Evolutionary conservation across 1,140 invertebrate genomes (phyloP).

Genomic region (Pentalonia nigronervosa): DNA sequence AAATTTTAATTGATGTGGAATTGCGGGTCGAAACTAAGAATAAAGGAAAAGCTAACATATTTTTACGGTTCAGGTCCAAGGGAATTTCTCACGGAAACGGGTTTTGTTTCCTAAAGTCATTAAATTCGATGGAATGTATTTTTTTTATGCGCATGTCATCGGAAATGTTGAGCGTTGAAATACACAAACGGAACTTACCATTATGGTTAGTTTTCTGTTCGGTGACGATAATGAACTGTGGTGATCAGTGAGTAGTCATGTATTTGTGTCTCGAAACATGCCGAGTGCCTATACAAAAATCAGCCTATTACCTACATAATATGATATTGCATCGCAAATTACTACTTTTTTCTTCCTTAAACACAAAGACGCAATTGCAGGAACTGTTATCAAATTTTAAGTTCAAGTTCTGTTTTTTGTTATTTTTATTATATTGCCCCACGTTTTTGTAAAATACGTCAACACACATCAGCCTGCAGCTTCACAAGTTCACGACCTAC

Average conservation of each 20-base stretch:
- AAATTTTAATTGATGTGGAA: slow-evolving; percentile 44
- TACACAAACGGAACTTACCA: not conserved
- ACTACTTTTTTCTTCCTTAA: not conserved
- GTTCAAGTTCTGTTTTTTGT: not conserved
- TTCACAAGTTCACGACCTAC: not conserved
- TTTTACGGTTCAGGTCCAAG: slow-evolving; percentile 25
- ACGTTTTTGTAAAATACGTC: not conserved
- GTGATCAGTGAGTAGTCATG: not conserved
- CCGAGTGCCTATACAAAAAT: too few relatives aligned
- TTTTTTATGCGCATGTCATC: not conserved
- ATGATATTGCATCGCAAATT: not conserved
- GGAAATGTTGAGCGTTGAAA: not conserved
- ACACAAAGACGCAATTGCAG: not conserved
- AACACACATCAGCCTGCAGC: not conserved
- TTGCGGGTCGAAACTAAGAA: not conserved
- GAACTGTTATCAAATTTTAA: not conserved
- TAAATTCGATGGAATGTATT: not conserved
- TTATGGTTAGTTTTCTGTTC: not conserved
- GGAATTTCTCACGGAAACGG: slow-evolving; percentile 14
- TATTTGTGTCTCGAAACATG: not conserved
- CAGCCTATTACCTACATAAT: not conserved
- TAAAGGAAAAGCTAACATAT: not conserved
- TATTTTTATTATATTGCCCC: not conserved
- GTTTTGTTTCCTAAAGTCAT: slow-evolving; percentile 38
- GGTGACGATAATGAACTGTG: not conserved